Conservation (phyloP, 2,797 vertebrate genomes). For the Odontamblyopus lacepedii region DNA sequence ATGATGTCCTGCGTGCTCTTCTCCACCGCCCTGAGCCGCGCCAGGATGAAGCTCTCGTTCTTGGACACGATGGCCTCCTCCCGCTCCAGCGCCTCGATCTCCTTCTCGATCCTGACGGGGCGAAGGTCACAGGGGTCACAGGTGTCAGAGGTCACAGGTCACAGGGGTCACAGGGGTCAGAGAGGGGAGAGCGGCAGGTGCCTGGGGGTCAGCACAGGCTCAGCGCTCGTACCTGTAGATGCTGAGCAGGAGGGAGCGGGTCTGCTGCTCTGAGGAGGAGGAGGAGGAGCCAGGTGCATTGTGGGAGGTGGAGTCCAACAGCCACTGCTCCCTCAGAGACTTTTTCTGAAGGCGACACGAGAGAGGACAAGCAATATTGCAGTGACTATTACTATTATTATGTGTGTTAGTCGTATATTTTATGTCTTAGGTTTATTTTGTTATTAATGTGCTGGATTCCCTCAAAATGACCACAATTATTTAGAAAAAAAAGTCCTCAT, state of each 20-base stretch:
- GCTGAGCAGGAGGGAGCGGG: constrained; percentile 75
- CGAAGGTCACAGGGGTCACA: background rate
- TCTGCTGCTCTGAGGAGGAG: constrained; percentile 72
- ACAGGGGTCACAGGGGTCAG: background rate
- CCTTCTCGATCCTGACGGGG: constrained; percentile 79
- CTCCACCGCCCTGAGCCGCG: constrained; percentile 83
- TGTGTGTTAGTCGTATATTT: too few species aligned
- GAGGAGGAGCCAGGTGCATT: constrained; percentile 59
- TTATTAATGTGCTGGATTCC: too few species aligned
- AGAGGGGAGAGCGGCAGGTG: background rate
- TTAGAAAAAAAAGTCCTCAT: too few species aligned
- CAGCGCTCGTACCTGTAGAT: constrained; percentile 78
- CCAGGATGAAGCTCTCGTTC: constrained; percentile 85
- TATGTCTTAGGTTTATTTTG: too few species aligned
- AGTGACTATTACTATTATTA: too few species aligned
- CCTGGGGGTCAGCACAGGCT: background rate
- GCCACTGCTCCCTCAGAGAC: constrained; percentile 85
- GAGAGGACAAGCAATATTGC: background rate
- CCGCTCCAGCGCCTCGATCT: constrained; percentile 84
- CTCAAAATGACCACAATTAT: too few species aligned
- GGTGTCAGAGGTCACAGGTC: background rate
- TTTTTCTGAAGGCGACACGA: constrained; percentile 79
- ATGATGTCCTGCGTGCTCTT: constrained; percentile 85
- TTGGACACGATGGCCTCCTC: constrained; percentile 82
- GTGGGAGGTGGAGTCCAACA: constrained; percentile 80